Evolutionary conservation across 2,888 invertebrate genomes (phyloP), one percentile per base, ranked within the genome.

Genomic region (Agrochola litura): DNA sequence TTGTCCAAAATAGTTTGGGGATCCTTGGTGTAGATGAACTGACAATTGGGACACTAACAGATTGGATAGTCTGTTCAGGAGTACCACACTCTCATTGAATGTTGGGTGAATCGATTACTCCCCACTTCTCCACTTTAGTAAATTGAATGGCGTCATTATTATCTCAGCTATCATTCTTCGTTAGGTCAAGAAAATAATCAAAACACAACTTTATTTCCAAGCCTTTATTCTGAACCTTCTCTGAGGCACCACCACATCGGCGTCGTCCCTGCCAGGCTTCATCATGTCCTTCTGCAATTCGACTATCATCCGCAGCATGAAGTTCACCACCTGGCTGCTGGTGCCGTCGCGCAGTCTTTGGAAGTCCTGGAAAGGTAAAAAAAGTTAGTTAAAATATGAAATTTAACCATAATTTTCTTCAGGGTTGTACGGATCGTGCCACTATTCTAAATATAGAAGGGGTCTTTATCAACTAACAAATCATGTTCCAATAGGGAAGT

Each of bases 341-440:
- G 97, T 97, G 0, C 97, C 97, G n/a, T 97, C 97, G 56, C 97
- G 93, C 2, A 97, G 91, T 67, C 93, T 96, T 22, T 95, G 93
- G 89, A 97, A 97, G 81, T 96, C 95, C 88, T 84, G 37, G 8
- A 30, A 46, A 80, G 52, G 22, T n/a, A 12, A 2, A 8, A 60
- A 6, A 6, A 22, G 30, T 22, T 2, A 22, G 22, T 52, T 52
- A 22, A 52, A 52, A 52, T 52, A 52, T 22, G 52, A 22, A 22
- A 52, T 22, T 8, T 9, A 52, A 22, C 52, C 22, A 52, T 52
- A 22, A 52, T 19, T 19, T 49, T 52, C 0, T 52, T 52, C 8
- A 19, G 52, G 19, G 52, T 52, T 52, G 49, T 49, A 6, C 6
- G 16, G 16, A 2, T 16, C 6, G 6, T 49, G 16, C 49, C 6